Base-by-base conservation (phyloP, 2,888 invertebrate genomes). In the Sthenelais limicola region DNA sequence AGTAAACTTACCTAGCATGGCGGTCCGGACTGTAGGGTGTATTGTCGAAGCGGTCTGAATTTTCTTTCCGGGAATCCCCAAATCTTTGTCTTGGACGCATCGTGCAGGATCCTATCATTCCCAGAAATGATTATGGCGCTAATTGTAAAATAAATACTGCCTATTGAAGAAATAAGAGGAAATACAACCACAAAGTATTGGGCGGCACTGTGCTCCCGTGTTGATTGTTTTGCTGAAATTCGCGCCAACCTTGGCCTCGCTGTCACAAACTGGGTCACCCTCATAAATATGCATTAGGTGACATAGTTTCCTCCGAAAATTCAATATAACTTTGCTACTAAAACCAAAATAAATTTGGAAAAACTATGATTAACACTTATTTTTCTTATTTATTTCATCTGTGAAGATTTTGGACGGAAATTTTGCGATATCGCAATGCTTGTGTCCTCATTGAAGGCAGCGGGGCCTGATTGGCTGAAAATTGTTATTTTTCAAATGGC, bases 401-500 rank as follows among this genome's bases (percentile, higher is more conserved):
- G n/a, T n/a, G n/a, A n/a, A n/a, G n/a, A n/a, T n/a, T n/a, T n/a
- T n/a, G n/a, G n/a, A n/a, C n/a, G n/a, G n/a, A n/a, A n/a, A n/a
- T n/a, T n/a, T n/a, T n/a, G n/a, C n/a, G n/a, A n/a, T n/a, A n/a
- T n/a, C n/a, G n/a, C n/a, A n/a, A n/a, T n/a, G n/a, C n/a, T n/a
- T n/a, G 18, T 24, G 38, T n/a, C 30, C 54, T 15, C 32, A n/a
- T 43, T 24, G 38, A 28, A 7, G 35, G 62, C 43, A 43, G 62
- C 43, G 7, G n/a, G 26, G 62, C 43, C 62, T 67, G 67, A 67
- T 67, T 67, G 67, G 67, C 43, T 48, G 43, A 43, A 67, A 48
- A 28, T 67, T 67, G 67, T 67, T 67, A 67, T 67, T 67, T 67
- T 67, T 67, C 67, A 67, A 67, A 67, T 67, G 67, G 30, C 49